A percentile compares a stretch with the other conserved stretches of the same genome.
phyloP scores from a whole-genome alignment of 2,113 vertebrate species.

The Erythrocercus mccallii region DNA sequence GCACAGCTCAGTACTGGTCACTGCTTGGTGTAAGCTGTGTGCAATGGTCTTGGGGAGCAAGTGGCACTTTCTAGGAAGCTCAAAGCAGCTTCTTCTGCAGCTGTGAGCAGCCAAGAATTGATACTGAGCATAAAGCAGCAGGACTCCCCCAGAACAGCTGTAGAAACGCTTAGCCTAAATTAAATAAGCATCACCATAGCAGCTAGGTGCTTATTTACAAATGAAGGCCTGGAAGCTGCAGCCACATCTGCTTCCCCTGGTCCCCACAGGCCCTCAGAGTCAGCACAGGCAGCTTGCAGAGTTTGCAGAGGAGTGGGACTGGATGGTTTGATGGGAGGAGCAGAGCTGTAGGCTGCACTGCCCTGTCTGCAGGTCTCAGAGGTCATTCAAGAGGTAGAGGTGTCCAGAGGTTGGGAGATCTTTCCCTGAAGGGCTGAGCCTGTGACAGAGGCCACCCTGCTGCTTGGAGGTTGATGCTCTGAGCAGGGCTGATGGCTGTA shows the following conservation, averaged over 20 bases:
- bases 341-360: neutral
- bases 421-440: neutral
- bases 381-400: neutral
- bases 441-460: neutral
- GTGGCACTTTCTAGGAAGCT: neutral
- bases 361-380: neutral
- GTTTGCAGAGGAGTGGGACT: neutral
- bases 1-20: rapidly evolving
- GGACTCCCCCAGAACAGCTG: slow-evolving; percentile 15
- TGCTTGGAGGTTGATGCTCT: neutral
- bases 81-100: neutral
- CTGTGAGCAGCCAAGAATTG: slow-evolving; percentile 2
- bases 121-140: neutral
- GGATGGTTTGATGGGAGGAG: neutral
- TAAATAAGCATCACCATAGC: slow-evolving; percentile 54
- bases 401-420: neutral
- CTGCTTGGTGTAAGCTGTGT: neutral
- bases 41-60: neutral
- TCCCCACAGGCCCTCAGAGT: neutral
- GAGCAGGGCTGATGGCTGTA: neutral
- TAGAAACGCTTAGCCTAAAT: slow-evolving; percentile 29
- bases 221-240: neutral
- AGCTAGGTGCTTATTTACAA: slow-evolving; percentile 49
- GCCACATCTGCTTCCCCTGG: neutral
- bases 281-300: neutral